These are phyloP conservation scores for Prolemur simus DNA, from an alignment of 2,113 vertebrate species.

Conservation along the genomic window DNA sequence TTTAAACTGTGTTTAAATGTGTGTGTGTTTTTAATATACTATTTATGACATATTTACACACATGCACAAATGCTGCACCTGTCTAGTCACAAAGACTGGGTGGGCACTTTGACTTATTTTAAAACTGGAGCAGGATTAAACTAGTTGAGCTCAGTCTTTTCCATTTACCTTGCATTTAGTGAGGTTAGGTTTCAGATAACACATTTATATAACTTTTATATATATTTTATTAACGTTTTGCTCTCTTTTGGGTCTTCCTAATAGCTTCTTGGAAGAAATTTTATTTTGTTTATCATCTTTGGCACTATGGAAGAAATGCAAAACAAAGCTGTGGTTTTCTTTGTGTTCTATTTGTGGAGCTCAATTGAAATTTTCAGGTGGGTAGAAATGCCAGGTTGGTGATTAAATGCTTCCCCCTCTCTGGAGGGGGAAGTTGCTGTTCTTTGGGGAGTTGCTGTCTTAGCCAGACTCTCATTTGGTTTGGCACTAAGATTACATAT, in stretches of 20 bases:
- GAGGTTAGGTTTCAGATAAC: not conserved
- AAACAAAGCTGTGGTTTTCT: constrained; percentile 93
- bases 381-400: constrained; percentile 38
- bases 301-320: constrained; percentile 95
- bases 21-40: not conserved
- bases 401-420: not conserved
- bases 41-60: not conserved
- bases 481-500: not conserved
- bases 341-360: constrained; percentile 96
- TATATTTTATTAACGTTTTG: constrained; percentile 24
- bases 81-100: not conserved
- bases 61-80: not conserved
- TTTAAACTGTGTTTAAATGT: not conserved
- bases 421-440: not conserved
- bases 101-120: not conserved
- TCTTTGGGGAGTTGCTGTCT: not conserved
- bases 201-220: not conserved
- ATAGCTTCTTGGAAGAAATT: constrained; percentile 93
- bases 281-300: constrained; percentile 94
- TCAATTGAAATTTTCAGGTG: constrained; percentile 93
- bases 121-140: not conserved
- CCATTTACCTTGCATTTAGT: constrained; percentile 7
- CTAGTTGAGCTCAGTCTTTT: not conserved
- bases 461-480: not conserved
- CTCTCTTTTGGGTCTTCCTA: constrained; percentile 48